Percentiles rank a stretch among this genome's conserved stretches.
Evolutionary conservation across 2,113 vertebrate genomes (phyloP).

Genomic region (Forbesichthys papilliferus): DNA sequence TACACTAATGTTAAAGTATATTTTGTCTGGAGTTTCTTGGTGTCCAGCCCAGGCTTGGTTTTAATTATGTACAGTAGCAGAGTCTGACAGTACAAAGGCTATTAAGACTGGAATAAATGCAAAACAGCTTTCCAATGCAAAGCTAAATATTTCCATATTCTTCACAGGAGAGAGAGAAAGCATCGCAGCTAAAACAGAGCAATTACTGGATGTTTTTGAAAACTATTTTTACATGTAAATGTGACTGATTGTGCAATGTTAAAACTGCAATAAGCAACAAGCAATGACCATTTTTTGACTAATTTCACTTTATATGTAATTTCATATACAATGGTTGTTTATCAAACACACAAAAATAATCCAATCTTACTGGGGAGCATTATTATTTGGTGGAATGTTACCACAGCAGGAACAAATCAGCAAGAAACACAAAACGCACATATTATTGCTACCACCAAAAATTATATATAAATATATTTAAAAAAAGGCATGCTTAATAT

Average conservation of each 20-base stretch:
- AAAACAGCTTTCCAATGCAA: constrained; percentile 55
- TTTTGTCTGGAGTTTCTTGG: too few species aligned
- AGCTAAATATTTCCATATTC: constrained; percentile 33
- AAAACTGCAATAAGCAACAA: neutral
- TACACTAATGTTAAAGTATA: too few species aligned
- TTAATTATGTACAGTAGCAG: too few species aligned
- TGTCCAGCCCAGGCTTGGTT: too few species aligned
- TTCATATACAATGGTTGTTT: neutral
- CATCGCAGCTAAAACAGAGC: neutral
- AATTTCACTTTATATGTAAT: too few species aligned
- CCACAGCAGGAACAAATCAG: neutral
- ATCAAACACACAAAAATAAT: neutral
- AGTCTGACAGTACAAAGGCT: neutral
- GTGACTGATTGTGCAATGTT: neutral
- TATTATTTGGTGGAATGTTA: neutral
- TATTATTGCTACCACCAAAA: neutral
- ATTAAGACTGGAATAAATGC: constrained; percentile 35
- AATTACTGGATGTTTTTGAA: neutral
- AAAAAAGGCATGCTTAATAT: too few species aligned
- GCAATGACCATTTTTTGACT: too few species aligned
- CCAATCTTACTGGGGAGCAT: constrained; percentile 2
- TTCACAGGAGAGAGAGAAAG: neutral
- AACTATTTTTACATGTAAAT: too few species aligned
- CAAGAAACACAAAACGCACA: neutral
- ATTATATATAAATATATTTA: too few species aligned